Evolutionary conservation across 2,888 invertebrate species (phyloP).

Genomic region (Trilocha varians): DNA sequence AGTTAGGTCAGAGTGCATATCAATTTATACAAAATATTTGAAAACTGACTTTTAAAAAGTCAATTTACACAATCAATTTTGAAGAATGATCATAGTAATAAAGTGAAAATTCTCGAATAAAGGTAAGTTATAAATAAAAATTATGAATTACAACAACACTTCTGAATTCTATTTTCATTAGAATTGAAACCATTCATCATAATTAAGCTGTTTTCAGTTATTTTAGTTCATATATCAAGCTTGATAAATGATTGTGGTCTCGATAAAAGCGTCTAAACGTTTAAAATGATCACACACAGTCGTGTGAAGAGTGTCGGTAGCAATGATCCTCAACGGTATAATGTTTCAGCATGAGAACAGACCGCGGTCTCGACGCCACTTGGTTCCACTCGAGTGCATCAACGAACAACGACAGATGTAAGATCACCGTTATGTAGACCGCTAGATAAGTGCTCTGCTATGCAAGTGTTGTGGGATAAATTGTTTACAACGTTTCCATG

Average conservation of each 20-base stretch:
- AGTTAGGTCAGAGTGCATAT: no score
- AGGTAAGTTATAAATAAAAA: no score
- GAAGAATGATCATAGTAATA: no score
- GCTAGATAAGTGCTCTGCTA: neutral
- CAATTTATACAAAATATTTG: no score
- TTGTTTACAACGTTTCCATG: neutral
- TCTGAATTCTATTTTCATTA: no score
- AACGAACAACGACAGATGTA: conserved; percentile 3
- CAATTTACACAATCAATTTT: no score
- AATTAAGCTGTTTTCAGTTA: no score
- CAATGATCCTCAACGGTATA: conserved; percentile 15
- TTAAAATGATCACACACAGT: neutral
- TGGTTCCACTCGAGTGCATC: conserved; percentile 19
- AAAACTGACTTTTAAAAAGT: no score
- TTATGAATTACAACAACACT: no score
- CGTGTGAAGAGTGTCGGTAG: conserved; percentile 7
- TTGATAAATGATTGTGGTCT: neutral
- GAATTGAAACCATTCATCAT: no score
- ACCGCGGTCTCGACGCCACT: conserved; percentile 3
- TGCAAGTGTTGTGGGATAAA: neutral
- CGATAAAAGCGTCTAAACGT: neutral
- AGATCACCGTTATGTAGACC: conserved; percentile 3
- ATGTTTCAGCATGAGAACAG: conserved; percentile 19
- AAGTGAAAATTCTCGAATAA: no score
- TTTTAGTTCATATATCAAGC: conserved; percentile 3